A percentile compares a stretch with the other conserved stretches of the same genome.
Evolutionary conservation across 2,888 invertebrate genomes (phyloP).

Genomic region (Dexiosoma caninum): DNA sequence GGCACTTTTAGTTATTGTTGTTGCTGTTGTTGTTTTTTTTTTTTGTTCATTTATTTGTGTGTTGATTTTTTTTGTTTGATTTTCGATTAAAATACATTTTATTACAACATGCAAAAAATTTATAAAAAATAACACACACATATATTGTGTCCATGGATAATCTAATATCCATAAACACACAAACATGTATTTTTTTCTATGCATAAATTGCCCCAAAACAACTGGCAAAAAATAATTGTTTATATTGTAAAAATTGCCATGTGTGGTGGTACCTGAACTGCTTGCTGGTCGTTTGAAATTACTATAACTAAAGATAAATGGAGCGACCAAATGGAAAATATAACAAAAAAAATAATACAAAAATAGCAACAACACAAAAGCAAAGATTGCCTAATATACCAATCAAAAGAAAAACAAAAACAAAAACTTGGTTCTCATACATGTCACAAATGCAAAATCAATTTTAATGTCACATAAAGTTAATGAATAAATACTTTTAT

Average conservation of each 20-base stretch:
- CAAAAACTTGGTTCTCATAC: conserved; percentile 49
- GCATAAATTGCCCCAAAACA: not conserved
- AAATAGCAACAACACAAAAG: not conserved
- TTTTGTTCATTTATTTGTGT: no score
- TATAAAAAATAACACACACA: conserved; percentile 1
- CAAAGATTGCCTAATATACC: conserved; percentile 3
- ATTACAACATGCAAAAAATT: conserved; percentile 1
- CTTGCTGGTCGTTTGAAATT: conserved; percentile 23
- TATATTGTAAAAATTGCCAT: conserved; percentile 55
- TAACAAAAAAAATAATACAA: conserved; percentile 5
- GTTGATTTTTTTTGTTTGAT: conserved; percentile 39
- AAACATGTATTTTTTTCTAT: not conserved
- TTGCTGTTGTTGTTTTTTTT: conserved; percentile 22
- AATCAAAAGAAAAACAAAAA: no score
- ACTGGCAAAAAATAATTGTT: conserved; percentile 58
- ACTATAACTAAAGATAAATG: conserved; percentile 43
- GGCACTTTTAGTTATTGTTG: conserved; percentile 43
- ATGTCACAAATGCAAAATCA: conserved; percentile 61
- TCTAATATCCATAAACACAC: not conserved
- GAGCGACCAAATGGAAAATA: conserved; percentile 47
- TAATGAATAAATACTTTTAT: conserved; percentile 51
- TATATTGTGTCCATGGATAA: no score
- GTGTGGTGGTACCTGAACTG: conserved; percentile 19
- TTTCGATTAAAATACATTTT: conserved; percentile 61
- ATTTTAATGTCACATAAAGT: conserved; percentile 59